A percentile compares a stretch with the other conserved stretches of the same genome.
Evolutionary conservation across 2,888 invertebrate species (phyloP).

Genomic region (Lumbricus terrestris): DNA sequence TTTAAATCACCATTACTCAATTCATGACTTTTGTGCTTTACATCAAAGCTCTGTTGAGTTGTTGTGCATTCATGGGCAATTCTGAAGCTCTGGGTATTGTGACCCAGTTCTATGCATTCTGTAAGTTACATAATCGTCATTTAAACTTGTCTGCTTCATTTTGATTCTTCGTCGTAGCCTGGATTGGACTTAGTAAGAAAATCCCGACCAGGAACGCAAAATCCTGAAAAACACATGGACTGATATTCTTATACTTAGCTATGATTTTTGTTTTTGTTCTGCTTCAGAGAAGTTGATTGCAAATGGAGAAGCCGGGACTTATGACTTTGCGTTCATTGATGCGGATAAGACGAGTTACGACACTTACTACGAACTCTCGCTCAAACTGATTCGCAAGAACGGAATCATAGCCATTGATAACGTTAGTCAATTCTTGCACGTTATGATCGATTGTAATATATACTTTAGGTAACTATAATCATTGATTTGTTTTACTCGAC

Average conservation of each 20-base stretch:
- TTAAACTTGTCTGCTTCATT: background rate
- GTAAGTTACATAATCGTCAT: background rate
- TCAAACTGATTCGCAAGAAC: conserved; percentile 55
- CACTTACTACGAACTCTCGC: conserved; percentile 57
- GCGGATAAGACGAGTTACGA: conserved; percentile 58
- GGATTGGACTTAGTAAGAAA: background rate
- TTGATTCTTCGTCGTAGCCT: too few species aligned
- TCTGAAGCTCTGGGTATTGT: background rate
- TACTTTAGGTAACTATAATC: background rate
- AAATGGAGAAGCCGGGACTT: conserved; percentile 48
- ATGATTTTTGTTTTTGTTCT: background rate
- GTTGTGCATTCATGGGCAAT: background rate
- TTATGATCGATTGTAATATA: background rate
- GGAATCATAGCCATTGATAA: conserved; percentile 61
- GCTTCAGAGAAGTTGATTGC: conserved; percentile 44
- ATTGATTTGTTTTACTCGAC: too few species aligned
- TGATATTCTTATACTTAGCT: background rate
- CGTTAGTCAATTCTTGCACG: conserved; percentile 35
- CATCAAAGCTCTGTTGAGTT: background rate
- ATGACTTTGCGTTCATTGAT: conserved; percentile 58
- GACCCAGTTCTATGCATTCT: background rate
- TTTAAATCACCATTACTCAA: background rate
- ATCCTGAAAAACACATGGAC: background rate
- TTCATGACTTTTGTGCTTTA: background rate
- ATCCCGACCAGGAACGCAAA: background rate